phyloP scores from a whole-genome alignment of 2,888 invertebrate genomes.

The Dendrolimus houi region DNA sequence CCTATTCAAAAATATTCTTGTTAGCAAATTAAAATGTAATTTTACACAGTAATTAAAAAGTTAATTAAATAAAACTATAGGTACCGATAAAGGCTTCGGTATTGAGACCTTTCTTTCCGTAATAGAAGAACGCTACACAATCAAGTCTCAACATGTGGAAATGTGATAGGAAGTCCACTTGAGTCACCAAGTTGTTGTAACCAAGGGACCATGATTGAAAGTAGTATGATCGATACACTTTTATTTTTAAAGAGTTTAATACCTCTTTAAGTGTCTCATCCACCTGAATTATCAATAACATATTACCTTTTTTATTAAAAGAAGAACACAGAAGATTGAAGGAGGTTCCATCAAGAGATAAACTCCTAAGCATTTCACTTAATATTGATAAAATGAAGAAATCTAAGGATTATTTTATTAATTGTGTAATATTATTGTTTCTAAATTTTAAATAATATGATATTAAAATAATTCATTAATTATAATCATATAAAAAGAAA shows the following conservation, averaged over 20 bases:
- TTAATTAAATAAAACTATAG: constrained; percentile 1
- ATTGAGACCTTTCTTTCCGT: constrained; percentile 63
- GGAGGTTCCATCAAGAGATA: too few relatives aligned
- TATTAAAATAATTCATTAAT: too few relatives aligned
- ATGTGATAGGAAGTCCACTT: constrained; percentile 67
- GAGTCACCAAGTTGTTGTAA: constrained; percentile 34
- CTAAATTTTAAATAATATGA: too few relatives aligned
- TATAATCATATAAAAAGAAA: too few relatives aligned
- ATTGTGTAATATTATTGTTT: too few relatives aligned
- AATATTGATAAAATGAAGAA: too few relatives aligned
- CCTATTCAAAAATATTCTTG: too few relatives aligned
- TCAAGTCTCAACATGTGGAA: constrained; percentile 51
- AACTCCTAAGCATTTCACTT: too few relatives aligned
- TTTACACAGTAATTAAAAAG: background rate
- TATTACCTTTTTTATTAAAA: background rate
- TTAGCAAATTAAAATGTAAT: too few relatives aligned
- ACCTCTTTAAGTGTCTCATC: constrained; percentile 62
- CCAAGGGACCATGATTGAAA: constrained; percentile 71
- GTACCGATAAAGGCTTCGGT: constrained; percentile 60
- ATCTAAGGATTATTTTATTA: too few relatives aligned
- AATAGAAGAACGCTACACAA: constrained; percentile 77
- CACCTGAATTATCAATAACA: constrained; percentile 39
- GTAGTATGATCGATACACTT: constrained; percentile 66
- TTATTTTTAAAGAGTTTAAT: constrained; percentile 52
- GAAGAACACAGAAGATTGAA: too few relatives aligned